Percentiles rank a stretch among this genome's conserved stretches.
Evolutionary conservation across 2,888 invertebrate species (phyloP).

Genomic region (Trachelus troglodyta): DNA sequence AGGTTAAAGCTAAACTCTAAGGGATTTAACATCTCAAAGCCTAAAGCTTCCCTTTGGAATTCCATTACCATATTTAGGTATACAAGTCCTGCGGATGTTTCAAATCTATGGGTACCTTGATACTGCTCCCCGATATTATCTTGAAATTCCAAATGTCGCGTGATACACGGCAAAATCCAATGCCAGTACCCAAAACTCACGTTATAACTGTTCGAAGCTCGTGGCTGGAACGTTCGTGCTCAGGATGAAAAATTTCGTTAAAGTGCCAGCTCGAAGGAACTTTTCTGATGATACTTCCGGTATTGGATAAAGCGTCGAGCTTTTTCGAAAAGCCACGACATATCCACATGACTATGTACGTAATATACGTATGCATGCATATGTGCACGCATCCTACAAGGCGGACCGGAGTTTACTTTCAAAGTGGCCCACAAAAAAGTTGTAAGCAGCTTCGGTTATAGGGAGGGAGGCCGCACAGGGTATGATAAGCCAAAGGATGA

Average conservation of each 20-base stretch:
- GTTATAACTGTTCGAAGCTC: neutral
- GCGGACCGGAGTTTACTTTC: slow-evolving; percentile 28
- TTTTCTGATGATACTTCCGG: slow-evolving; percentile 40
- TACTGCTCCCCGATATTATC: neutral
- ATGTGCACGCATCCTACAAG: slow-evolving; percentile 1
- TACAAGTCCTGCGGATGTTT: neutral
- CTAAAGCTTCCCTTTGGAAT: neutral
- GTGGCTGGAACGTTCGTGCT: neutral
- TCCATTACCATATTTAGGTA: neutral
- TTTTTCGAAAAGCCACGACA: neutral
- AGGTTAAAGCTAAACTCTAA: neutral
- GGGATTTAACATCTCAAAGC: neutral
- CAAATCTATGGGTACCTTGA: neutral
- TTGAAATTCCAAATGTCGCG: neutral
- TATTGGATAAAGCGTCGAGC: slow-evolving; percentile 6
- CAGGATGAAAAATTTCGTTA: slow-evolving; percentile 25
- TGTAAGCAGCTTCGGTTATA: slow-evolving; percentile 43
- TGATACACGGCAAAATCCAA: neutral
- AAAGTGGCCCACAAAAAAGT: slow-evolving; percentile 44
- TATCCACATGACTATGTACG: neutral
- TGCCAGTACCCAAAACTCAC: neutral
- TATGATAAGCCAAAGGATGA: neutral
- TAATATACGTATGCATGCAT: neutral
- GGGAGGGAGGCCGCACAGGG: slow-evolving; percentile 20
- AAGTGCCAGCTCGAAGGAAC: slow-evolving; percentile 28